A percentile compares a stretch with the other conserved stretches of the same genome.
These are phyloP conservation scores for Anser brachyrhynchus DNA, from an alignment of 2,113 vertebrate species.

Conservation along the genomic window DNA sequence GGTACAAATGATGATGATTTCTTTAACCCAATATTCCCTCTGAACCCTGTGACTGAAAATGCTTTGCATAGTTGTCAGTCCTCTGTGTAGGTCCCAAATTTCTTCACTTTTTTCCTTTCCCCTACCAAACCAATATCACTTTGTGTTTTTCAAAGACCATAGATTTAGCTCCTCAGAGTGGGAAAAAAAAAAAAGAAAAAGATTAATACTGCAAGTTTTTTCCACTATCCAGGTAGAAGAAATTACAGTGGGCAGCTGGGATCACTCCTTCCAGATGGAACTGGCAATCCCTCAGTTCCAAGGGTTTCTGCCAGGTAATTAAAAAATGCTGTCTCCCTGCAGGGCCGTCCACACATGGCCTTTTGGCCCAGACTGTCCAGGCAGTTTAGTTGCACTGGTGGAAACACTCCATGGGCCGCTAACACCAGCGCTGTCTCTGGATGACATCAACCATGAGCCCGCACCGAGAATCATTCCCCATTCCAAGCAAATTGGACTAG, in stretches of 20 bases:
- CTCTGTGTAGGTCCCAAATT: not conserved
- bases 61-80: not conserved
- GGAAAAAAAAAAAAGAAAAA: not conserved
- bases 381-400: not conserved
- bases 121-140: not conserved
- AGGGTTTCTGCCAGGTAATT: not conserved
- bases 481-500: not conserved
- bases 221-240: not conserved
- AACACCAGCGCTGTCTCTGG: not conserved
- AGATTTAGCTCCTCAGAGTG: slow-evolving; percentile 2
- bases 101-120: not conserved
- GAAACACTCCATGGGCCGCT: not conserved
- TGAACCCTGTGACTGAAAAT: not conserved
- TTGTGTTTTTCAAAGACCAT: not conserved
- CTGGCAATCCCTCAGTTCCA: not conserved
- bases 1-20: not conserved
- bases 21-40: not conserved
- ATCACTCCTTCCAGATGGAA: not conserved
- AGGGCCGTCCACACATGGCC: not conserved
- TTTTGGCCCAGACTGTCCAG: not conserved
- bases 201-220: not conserved
- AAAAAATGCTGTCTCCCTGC: not conserved
- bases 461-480: not conserved
- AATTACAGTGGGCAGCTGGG: not conserved
- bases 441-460: not conserved